Base-by-base conservation (phyloP, 2,888 invertebrate genomes). In the Calephelis perditalis region DNA sequence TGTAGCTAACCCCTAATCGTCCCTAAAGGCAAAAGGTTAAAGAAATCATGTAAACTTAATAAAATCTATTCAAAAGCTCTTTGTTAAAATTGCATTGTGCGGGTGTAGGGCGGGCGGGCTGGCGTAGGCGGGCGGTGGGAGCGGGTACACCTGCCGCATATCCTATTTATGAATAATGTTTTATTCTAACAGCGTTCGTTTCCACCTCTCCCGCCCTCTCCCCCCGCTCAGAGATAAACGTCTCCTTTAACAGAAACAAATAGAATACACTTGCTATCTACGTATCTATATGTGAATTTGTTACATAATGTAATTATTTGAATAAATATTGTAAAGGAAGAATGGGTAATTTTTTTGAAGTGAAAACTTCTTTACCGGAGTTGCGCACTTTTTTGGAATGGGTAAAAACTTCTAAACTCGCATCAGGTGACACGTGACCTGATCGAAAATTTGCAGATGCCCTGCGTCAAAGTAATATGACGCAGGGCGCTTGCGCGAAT, bases 121-220 rank as follows among this genome's bases (percentile, higher is more conserved):
- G 2, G 63, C 65, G 66, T 65, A 60, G 69, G 70, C 62, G 63
- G 46, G 65, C 57, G 66, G 64, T 62, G 63, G 68, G 65, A 67
- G 70, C 72, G 70, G 70, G 63, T 71, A 70, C 77, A 77, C 78
- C 81, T 82, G 82, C 78, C 80, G 84, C 87, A 88, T 87, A 84
- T 85, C 83, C 87, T 87, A 86, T 87, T 89, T 89, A 89, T 89
- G 89, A 89, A 89, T 88, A 89, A 89, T 88, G 87, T 89, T 89
- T 88, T 88, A 88, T 89, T 88, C 89, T 84, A 85, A 83, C 80
- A 84, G 86, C 88, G 88, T 89, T 82, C 87, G 84, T 76, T 78
- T 76, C 75, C 74, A 71, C 69, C 68, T 74, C 62, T 67, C 65
- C 57, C 64, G 63, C 70, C 65, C 64, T 64, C 61, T 61, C 61